A percentile compares a stretch with the other conserved stretches of the same genome.
phyloP scores from a whole-genome alignment of 64 coral and sea anemone genomes.

The Hydrozoanthus tunicans region DNA sequence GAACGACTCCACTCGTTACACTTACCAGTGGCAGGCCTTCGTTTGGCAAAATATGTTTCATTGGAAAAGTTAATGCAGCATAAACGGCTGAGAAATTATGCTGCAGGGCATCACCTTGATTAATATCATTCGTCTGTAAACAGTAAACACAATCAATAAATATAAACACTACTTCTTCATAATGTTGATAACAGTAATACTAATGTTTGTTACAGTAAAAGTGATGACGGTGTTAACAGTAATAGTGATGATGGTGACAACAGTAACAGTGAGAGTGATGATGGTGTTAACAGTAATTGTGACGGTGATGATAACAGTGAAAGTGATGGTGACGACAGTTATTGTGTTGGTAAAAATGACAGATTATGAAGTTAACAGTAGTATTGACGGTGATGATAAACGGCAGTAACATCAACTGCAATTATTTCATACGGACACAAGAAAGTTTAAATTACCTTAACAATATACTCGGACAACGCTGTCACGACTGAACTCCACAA shows the following conservation, averaged over 20 bases:
- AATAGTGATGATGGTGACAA: not conserved
- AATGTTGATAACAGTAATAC: not conserved
- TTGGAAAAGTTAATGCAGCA: constrained; percentile 68
- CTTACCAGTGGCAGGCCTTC: constrained; percentile 67
- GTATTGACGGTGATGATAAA: too few relatives aligned
- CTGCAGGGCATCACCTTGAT: constrained; percentile 96
- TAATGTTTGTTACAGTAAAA: not conserved
- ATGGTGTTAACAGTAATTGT: not conserved
- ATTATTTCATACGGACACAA: not conserved
- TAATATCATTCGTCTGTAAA: constrained; percentile 92
- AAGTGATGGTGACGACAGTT: too few relatives aligned
- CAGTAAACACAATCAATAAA: not conserved
- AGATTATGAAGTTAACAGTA: not conserved
- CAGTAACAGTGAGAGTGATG: not conserved
- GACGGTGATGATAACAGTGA: too few relatives aligned
- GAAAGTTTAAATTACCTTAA: constrained; percentile 48
- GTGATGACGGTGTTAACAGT: not conserved
- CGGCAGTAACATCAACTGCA: too few relatives aligned
- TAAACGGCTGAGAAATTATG: constrained; percentile 85
- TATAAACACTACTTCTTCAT: not conserved
- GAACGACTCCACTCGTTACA: not conserved
- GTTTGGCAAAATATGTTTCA: constrained; percentile 68
- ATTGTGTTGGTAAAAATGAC: too few relatives aligned
- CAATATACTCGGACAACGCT: constrained; percentile 63
- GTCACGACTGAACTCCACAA: constrained; percentile 75